Evolutionary conservation across 23 tunicate species (phyloP), one percentile per base, ranked within the genome.

Genomic region (Oikopleura vanhoeffeni): DNA sequence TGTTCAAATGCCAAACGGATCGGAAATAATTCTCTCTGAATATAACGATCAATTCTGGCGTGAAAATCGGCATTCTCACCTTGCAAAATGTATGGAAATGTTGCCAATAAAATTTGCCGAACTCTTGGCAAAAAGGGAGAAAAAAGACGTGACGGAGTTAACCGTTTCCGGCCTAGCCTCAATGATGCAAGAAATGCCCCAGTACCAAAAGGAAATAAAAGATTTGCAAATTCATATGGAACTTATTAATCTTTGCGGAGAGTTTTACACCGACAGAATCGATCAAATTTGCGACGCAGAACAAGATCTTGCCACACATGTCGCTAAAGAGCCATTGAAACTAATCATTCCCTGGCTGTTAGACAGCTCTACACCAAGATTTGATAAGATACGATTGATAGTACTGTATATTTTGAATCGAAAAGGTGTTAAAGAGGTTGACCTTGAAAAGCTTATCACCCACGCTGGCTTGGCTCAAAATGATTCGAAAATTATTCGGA

Each of bases 141-240:
- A 38, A 71, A 8, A 8, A 18, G 18, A 49, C 60, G 18, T 8
- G 60, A 8, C 60, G 8, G 60, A 49, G 8, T 8, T 8, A 8
- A 8, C 60, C 18, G 18, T 18, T 49, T 8, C 8, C 8, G 8
- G 18, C 18, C 60, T 49, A 8, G 60, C 60, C 8, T 8, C 8
- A 8, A 8, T 95, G 99, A 84, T 95, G 76, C 89, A 91, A 85
- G 86, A 91, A 60, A 91, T 95, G 96, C 99, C 99, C 41, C 99
- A 95, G 76, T 90, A 91, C 67, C 99, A 95, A 87, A 90, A 90
- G 42, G 92, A 95, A 42, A 83, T 95, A n/a, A 88, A 89, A 89
- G 88, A 28, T 18, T 4, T 71, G 27, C 34, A 71, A 71, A 33
- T 91, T 13, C 99, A 95, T 85, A 88, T 95, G 28, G 90, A 87